Percentiles rank a stretch among this genome's conserved stretches.
phyloP scores from a whole-genome alignment of 1,140 invertebrate species.

The Cherax quadricarinatus region DNA sequence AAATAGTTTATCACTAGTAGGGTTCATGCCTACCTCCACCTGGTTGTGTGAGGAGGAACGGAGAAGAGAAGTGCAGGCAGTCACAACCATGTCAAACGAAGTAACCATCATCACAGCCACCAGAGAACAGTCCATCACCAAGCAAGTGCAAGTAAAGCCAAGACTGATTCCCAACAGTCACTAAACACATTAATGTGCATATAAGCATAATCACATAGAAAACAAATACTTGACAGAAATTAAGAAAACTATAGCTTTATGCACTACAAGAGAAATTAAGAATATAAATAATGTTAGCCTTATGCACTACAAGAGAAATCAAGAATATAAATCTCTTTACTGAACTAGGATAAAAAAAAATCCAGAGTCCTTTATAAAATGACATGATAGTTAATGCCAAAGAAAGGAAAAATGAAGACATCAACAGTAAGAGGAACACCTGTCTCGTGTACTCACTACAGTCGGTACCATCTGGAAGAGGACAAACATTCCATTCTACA shows the following conservation, averaged over 20 bases:
- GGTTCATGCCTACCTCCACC: constrained; percentile 57
- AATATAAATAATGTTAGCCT: not conserved
- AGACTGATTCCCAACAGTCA: constrained; percentile 16
- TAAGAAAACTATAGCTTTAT: not conserved
- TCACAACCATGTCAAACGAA: constrained; percentile 17
- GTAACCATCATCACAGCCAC: constrained; percentile 27
- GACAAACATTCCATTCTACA: constrained; percentile 86
- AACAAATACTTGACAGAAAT: constrained; percentile 10
- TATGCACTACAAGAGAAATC: not conserved
- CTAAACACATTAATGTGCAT: not conserved
- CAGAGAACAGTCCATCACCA: constrained; percentile 40
- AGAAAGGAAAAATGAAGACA: constrained; percentile 77
- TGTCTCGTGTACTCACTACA: constrained; percentile 80
- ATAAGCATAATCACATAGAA: constrained; percentile 4
- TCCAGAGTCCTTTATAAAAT: not conserved
- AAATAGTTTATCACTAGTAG: constrained; percentile 4
- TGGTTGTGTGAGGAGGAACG: constrained; percentile 1
- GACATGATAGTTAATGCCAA: not conserved
- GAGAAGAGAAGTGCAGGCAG: constrained; percentile 22
- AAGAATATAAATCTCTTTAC: not conserved
- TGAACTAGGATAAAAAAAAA: not conserved
- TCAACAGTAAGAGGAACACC: constrained; percentile 2
- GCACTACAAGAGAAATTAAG: not conserved
- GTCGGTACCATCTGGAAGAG: constrained; percentile 79
- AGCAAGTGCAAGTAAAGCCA: constrained; percentile 59